Evolutionary conservation across 53 echinoderm and acorn worm genomes (phyloP).

Genomic region (Antedon mediterranea): DNA sequence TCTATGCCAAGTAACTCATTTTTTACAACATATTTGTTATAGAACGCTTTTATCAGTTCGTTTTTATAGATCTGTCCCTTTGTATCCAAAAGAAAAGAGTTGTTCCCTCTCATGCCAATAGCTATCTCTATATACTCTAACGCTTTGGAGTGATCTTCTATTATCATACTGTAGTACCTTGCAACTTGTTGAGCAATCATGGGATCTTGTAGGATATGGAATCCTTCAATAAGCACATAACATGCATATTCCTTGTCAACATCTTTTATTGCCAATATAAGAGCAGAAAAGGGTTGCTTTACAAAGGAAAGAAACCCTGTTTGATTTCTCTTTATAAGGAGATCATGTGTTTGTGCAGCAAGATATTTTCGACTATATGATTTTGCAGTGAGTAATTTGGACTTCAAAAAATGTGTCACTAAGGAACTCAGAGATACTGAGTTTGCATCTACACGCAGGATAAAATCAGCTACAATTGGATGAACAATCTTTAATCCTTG

Average conservation of each 20-base stretch:
- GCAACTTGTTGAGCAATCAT: conserved; percentile 36
- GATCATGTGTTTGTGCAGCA: conserved; percentile 6
- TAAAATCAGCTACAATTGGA: conserved; percentile 24
- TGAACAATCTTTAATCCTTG: conserved; percentile 31
- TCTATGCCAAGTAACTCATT: not conserved
- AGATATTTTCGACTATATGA: conserved; percentile 10
- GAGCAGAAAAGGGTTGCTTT: conserved; percentile 42
- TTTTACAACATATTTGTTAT: not conserved
- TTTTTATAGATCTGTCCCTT: conserved; percentile 29
- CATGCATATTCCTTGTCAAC: conserved; percentile 17
- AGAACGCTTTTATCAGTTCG: conserved; percentile 2
- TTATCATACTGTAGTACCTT: conserved; percentile 1
- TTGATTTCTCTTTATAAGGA: conserved; percentile 36
- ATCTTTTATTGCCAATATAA: conserved; percentile 28
- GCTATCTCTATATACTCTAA: conserved; percentile 22
- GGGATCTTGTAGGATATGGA: conserved; percentile 16
- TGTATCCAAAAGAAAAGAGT: conserved; percentile 45
- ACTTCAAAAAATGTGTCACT: conserved; percentile 23
- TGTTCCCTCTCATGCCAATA: conserved; percentile 7
- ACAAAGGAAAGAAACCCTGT: conserved; percentile 14
- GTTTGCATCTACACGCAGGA: conserved; percentile 4
- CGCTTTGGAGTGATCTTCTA: conserved; percentile 15
- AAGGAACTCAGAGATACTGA: conserved; percentile 7
- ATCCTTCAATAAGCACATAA: conserved; percentile 18
- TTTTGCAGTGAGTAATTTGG: conserved; percentile 18